Evolutionary conservation across 2,113 vertebrate species (phyloP).

Genomic region (Tursiops truncatus): DNA sequence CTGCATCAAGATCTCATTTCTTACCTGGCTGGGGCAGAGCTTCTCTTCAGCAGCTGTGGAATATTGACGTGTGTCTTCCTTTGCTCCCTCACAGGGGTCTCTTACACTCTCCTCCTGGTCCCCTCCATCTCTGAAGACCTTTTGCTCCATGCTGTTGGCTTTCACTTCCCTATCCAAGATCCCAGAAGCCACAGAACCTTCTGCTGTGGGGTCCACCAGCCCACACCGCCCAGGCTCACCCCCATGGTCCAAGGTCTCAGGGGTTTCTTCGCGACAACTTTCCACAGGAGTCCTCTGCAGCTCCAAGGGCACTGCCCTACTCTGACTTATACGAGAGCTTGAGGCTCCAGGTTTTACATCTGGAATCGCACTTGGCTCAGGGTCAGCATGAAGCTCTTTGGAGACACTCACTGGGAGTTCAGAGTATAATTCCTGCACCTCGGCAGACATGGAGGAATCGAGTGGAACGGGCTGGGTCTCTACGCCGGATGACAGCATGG

Average conservation of each 20-base stretch:
- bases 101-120: conserved; percentile 42
- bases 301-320: conserved; percentile 48
- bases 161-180: conserved; percentile 48
- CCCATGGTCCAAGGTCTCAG: conserved; percentile 7
- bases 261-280: conserved; percentile 36
- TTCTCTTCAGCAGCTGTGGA: conserved; percentile 21
- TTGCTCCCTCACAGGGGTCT: conserved; percentile 45
- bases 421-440: conserved; percentile 66
- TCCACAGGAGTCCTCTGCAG: conserved; percentile 40
- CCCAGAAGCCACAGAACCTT: conserved; percentile 37
- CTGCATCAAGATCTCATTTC: conserved; percentile 42
- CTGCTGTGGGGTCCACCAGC: conserved; percentile 49
- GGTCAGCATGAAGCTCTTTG: conserved; percentile 58
- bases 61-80: conserved; percentile 31
- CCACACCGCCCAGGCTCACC: conserved; percentile 25
- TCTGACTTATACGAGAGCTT: background rate
- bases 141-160: conserved; percentile 52
- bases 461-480: conserved; percentile 71
- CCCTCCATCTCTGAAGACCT: conserved; percentile 28
- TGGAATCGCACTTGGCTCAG: conserved; percentile 42
- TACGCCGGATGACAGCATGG: conserved; percentile 82
- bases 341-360: conserved; percentile 53
- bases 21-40: conserved; percentile 78
- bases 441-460: conserved; percentile 73
- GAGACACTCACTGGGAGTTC: conserved; percentile 69